These are phyloP conservation scores for Asteroscopus sphinx DNA, from an alignment of 2,888 invertebrate species.

Conservation along the genomic window DNA sequence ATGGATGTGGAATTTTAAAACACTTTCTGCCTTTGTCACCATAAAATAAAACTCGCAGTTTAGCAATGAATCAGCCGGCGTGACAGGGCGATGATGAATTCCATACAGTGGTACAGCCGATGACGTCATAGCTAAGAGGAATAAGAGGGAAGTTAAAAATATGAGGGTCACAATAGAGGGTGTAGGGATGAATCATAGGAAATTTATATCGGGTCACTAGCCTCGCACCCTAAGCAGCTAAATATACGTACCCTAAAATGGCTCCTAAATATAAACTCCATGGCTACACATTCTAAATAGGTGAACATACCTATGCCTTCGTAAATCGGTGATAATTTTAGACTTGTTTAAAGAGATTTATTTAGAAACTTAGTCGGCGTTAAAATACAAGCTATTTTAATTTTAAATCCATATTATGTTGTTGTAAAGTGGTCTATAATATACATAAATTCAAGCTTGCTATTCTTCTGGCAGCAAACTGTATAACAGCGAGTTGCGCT, in stretches of 20 bases:
- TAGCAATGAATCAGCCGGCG: conserved; percentile 78
- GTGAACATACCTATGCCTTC: conserved; percentile 49
- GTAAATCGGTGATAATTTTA: conserved; percentile 60
- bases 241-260: conserved; percentile 76
- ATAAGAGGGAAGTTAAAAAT: conserved; percentile 74
- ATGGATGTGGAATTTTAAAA: conserved; percentile 56
- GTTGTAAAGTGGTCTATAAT: conserved; percentile 20
- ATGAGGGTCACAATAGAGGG: conserved; percentile 81
- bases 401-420: conserved; percentile 22
- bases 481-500: conserved; percentile 39
- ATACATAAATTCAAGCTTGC: conserved; percentile 33
- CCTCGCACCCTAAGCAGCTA: conserved; percentile 78
- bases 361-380: conserved; percentile 33
- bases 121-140: too few species aligned
- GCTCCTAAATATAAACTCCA: conserved; percentile 63
- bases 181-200: conserved; percentile 87
- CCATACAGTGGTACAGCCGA: conserved; percentile 72
- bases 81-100: conserved; percentile 78
- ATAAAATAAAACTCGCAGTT: conserved; percentile 68
- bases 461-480: conserved; percentile 37
- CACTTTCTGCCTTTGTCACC: conserved; percentile 45
- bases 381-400: conserved; percentile 43
- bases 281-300: conserved; percentile 62
- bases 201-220: conserved; percentile 82
- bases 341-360: conserved; percentile 49